A percentile compares a stretch with the other conserved stretches of the same genome.
Conservation (phyloP, 2,888 invertebrate genomes). For the Agrilus mali region DNA sequence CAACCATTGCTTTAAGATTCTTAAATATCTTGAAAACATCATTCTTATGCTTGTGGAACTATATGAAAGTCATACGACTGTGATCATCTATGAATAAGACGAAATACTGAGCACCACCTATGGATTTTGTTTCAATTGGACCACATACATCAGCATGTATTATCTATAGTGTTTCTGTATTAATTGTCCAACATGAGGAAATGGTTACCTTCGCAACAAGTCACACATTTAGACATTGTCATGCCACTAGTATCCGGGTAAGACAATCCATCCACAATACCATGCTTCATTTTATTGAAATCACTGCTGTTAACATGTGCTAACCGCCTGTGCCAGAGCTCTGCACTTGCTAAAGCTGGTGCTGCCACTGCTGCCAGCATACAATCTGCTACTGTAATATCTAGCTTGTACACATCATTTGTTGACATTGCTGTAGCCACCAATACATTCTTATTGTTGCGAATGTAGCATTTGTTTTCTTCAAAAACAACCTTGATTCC, state of each 20-base stretch:
- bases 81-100: no score
- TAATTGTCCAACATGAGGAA: constrained; percentile 12
- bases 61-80: no score
- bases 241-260: no score
- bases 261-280: constrained; percentile 3
- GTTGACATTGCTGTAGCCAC: constrained; percentile 7
- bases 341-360: neutral
- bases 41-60: no score
- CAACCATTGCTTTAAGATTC: constrained; percentile 18
- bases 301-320: constrained; percentile 7
- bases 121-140: no score
- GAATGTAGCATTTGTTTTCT: constrained; percentile 7
- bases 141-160: no score
- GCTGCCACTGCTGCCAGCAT: constrained; percentile 1
- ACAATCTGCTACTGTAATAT: neutral
- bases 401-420: constrained; percentile 12
- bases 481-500: constrained; percentile 8
- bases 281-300: constrained; percentile 6
- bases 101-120: no score
- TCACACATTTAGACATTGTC: constrained; percentile 4
- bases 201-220: constrained; percentile 20
- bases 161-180: constrained; percentile 12
- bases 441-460: constrained; percentile 4
- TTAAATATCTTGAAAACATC: constrained; percentile 9
- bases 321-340: constrained; percentile 10